Conservation (phyloP, 1,140 invertebrate species). For the Kradibia gibbosae region DNA sequence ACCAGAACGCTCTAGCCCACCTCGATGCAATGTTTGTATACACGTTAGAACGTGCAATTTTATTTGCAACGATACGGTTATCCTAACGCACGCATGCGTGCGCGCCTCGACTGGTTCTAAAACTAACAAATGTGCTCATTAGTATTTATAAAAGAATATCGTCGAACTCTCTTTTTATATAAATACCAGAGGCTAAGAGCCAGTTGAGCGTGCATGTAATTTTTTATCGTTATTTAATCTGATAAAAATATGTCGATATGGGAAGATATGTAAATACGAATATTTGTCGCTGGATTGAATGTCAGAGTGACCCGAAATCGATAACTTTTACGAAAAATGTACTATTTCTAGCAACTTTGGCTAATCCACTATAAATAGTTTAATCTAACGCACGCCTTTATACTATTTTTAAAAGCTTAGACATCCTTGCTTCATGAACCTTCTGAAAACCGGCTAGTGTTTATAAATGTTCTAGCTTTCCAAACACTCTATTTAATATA, state of each 20-base stretch:
- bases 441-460: no score
- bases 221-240: constrained; percentile 3
- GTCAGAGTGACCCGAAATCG: no score
- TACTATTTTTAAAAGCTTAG: no score
- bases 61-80: neutral
- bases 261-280: neutral
- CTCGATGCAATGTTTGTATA: neutral
- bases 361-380: no score
- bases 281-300: neutral
- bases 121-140: constrained; percentile 6
- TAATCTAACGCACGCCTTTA: no score
- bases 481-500: no score
- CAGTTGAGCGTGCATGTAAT: neutral
- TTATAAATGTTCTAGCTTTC: no score
- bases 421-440: no score
- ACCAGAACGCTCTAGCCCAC: no score
- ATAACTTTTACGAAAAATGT: neutral
- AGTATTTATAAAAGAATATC: constrained; percentile 7
- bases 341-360: neutral
- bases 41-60: neutral
- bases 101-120: neutral
- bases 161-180: constrained; percentile 20
- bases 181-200: neutral
- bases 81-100: neutral
- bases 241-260: neutral